These are phyloP conservation scores for Ciconia nigra DNA, from an alignment of 2,797 vertebrate species.

Conservation along the genomic window DNA sequence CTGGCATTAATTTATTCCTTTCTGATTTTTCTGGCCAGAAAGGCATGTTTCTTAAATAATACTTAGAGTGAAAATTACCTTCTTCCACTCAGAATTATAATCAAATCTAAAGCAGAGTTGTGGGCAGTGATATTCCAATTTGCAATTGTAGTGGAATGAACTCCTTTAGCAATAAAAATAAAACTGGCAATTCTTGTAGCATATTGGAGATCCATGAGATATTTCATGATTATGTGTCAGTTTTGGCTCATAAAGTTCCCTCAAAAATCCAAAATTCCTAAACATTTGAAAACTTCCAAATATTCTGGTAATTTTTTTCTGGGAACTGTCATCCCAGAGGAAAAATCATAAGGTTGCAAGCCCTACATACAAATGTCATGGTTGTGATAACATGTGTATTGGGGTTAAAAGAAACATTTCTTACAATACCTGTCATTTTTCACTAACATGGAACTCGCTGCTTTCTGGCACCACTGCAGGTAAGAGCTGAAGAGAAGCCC, in stretches of 20 bases:
- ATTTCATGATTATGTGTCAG: not conserved
- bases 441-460: not conserved
- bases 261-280: not conserved
- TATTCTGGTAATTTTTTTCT: not conserved
- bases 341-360: not conserved
- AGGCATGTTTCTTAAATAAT: not conserved
- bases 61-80: not conserved
- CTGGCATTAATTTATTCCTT: not conserved
- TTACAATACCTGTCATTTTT: not conserved
- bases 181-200: not conserved
- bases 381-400: not conserved
- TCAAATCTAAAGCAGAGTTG: not conserved
- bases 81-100: not conserved
- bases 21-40: too few relatives aligned
- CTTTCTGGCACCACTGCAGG: not conserved
- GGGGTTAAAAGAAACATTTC: not conserved
- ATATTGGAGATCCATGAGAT: not conserved
- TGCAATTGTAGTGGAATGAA: not conserved
- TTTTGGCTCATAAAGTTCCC: not conserved
- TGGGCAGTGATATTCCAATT: not conserved
- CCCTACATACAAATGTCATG: not conserved
- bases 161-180: not conserved
- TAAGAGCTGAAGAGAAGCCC: not conserved
- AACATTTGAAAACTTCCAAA: not conserved
- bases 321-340: not conserved